phyloP scores from a whole-genome alignment of 2,888 invertebrate genomes.

The Lepeophtheirus nordmannii region DNA sequence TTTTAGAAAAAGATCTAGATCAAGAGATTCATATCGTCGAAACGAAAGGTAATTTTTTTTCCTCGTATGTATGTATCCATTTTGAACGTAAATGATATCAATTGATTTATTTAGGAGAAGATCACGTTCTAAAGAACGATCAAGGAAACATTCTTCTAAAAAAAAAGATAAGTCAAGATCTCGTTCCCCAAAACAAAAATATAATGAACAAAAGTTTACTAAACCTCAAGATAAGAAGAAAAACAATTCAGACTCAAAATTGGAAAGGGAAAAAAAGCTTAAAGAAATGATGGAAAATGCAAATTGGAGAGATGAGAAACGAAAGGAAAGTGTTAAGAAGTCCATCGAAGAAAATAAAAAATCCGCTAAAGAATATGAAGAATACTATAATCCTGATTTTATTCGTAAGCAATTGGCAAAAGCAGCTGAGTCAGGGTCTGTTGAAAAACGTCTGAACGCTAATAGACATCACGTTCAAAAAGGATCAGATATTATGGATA shows the following conservation, averaged over 20 bases:
- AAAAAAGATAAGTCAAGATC: background rate
- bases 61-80: background rate
- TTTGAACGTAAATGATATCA: too few relatives aligned
- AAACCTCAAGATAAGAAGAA: conserved; percentile 6
- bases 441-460: conserved; percentile 67
- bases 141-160: background rate
- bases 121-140: too few relatives aligned
- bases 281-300: conserved; percentile 73
- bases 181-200: background rate
- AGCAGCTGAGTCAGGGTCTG: conserved; percentile 49
- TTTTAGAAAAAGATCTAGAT: conserved; percentile 8
- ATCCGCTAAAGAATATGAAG: conserved; percentile 28
- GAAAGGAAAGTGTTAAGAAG: conserved; percentile 35
- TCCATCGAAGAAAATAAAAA: conserved; percentile 33
- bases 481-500: conserved; percentile 58
- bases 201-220: background rate
- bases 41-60: background rate
- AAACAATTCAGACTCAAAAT: conserved; percentile 31
- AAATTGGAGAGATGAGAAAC: conserved; percentile 36
- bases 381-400: conserved; percentile 27
- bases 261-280: conserved; percentile 52
- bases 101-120: too few relatives aligned
- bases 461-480: conserved; percentile 80
- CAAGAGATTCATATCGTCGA: conserved; percentile 16
- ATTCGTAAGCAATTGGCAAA: conserved; percentile 48